phyloP scores from a whole-genome alignment of 2,797 vertebrate species.

The Sparidentex hasta region DNA sequence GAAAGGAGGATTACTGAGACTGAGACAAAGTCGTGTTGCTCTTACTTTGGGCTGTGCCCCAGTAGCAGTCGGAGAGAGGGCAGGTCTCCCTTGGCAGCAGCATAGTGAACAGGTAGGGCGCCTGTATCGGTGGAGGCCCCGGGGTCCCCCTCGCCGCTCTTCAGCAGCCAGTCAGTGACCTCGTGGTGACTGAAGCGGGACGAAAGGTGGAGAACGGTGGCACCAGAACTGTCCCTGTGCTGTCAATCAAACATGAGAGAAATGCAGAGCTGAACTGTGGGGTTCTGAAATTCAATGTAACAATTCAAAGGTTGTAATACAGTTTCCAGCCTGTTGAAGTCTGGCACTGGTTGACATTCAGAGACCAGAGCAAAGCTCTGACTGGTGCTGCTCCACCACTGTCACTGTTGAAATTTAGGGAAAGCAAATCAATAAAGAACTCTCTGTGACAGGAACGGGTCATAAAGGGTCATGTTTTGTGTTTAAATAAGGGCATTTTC shows the following conservation, averaged over 20 bases:
- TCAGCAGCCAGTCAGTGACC: conserved; percentile 93
- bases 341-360: neutral
- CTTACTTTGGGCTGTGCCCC: conserved; percentile 93
- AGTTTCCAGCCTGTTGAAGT: neutral
- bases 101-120: conserved; percentile 94
- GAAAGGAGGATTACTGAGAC: neutral
- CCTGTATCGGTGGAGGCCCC: conserved; percentile 91
- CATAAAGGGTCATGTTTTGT: neutral
- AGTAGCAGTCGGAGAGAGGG: conserved; percentile 92
- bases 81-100: conserved; percentile 98
- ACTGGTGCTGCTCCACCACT: neutral
- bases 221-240: conserved; percentile 95
- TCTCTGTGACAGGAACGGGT: neutral
- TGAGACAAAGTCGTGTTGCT: conserved; percentile 2
- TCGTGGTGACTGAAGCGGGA: conserved; percentile 96
- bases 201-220: conserved; percentile 95
- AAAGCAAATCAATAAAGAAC: neutral
- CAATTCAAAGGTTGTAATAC: neutral
- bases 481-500: neutral
- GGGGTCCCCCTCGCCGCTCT: conserved; percentile 89
- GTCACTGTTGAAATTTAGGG: neutral
- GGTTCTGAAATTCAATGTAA: neutral
- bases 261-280: neutral
- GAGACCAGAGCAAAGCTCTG: neutral
- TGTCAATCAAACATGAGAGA: conserved; percentile 67